Percentiles rank a stretch among this genome's conserved stretches.
Evolutionary conservation across 2,797 vertebrate species (phyloP).

Genomic region (Strix occidentalis): DNA sequence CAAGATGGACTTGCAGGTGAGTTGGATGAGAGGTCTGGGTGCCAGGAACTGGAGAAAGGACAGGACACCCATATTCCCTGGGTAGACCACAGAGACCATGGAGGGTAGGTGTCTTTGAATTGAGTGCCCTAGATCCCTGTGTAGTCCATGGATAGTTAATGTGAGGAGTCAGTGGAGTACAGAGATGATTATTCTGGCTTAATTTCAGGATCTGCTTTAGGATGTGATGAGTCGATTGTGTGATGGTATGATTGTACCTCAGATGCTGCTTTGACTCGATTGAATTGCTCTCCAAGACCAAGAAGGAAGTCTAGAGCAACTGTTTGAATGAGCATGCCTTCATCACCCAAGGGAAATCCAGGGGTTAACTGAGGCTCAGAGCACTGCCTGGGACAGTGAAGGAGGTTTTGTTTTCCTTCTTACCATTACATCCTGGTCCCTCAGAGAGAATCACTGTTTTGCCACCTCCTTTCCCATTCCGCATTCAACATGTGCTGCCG

Average conservation of each 20-base stretch:
- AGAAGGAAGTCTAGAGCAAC: background rate
- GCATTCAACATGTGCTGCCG: no score
- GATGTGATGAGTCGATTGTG: background rate
- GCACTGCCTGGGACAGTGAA: fast-evolving
- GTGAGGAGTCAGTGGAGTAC: background rate
- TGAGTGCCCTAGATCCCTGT: background rate
- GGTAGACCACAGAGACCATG: background rate
- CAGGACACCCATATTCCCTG: background rate
- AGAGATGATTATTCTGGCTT: background rate
- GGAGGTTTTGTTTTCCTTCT: background rate
- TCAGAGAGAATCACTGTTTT: background rate
- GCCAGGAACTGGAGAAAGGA: background rate
- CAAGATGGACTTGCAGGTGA: background rate
- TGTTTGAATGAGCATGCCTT: background rate
- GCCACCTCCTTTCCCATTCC: background rate
- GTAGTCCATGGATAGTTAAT: background rate
- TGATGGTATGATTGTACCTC: fast-evolving
- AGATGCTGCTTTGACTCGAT: background rate
- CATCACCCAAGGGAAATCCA: background rate
- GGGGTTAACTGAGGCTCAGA: background rate
- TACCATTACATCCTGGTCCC: background rate
- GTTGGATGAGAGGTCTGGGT: background rate
- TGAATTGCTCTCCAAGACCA: background rate
- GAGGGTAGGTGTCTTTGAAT: background rate
- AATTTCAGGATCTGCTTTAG: background rate